Evolutionary conservation across 2,888 invertebrate species (phyloP).

Genomic region (Meta bourneti): DNA sequence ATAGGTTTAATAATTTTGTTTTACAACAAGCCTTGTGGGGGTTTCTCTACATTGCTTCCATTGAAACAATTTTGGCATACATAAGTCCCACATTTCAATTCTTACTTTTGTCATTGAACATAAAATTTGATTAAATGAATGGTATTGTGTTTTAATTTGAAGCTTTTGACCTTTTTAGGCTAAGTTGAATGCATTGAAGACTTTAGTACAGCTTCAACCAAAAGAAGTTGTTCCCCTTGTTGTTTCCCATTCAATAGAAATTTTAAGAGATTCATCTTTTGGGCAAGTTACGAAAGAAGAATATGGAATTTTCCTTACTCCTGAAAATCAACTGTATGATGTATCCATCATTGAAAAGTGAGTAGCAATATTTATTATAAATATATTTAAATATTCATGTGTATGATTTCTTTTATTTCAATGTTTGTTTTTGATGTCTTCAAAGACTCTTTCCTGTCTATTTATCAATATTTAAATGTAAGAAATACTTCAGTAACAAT

Average conservation of each 20-base stretch:
- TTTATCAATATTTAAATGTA: background rate
- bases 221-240: constrained; percentile 86
- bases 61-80: too few species aligned
- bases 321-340: constrained; percentile 94
- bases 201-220: constrained; percentile 86
- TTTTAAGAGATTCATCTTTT: constrained; percentile 83
- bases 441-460: background rate
- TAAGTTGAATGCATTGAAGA: constrained; percentile 87
- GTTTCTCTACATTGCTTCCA: too few species aligned
- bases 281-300: constrained; percentile 89
- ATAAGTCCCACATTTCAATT: too few species aligned
- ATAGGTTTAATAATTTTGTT: too few species aligned
- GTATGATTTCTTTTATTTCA: too few species aligned
- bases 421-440: background rate
- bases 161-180: constrained; percentile 80
- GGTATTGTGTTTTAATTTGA: background rate
- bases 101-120: too few species aligned
- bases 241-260: constrained; percentile 84
- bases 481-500: background rate
- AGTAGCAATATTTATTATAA: background rate
- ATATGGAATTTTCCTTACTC: constrained; percentile 90
- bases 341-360: constrained; percentile 88
- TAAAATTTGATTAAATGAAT: too few species aligned
- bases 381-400: too few species aligned
- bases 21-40: too few species aligned